A percentile compares a stretch with the other conserved stretches of the same genome.
Conservation (phyloP, 2,113 vertebrate genomes). For the Andinoacara biseriatus region DNA sequence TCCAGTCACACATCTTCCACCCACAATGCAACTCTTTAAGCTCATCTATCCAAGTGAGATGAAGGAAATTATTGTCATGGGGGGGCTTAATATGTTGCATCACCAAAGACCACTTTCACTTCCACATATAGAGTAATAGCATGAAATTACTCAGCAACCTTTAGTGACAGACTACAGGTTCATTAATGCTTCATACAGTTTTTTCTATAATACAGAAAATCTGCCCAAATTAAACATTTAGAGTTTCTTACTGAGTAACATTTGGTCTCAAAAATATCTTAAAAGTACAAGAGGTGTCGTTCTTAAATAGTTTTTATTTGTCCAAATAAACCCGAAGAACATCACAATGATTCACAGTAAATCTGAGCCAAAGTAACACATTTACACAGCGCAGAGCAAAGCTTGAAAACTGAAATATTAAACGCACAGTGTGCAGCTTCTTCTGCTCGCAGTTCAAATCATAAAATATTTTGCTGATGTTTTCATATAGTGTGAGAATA, state of each 20-base stretch:
- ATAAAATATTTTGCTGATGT: constrained; percentile 4
- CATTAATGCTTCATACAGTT: constrained; percentile 34
- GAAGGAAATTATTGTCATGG: constrained; percentile 52
- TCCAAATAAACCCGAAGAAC: background rate
- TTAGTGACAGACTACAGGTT: constrained; percentile 48
- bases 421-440: background rate
- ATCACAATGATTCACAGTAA: background rate
- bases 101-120: constrained; percentile 53
- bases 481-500: constrained; percentile 5
- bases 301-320: background rate
- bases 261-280: background rate
- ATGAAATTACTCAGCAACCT: constrained; percentile 58
- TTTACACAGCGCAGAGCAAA: background rate
- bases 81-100: constrained; percentile 48
- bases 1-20: constrained; percentile 5
- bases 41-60: constrained; percentile 45
- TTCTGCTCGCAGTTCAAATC: background rate
- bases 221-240: constrained; percentile 4
- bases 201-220: constrained; percentile 42
- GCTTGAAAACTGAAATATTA: background rate
- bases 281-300: background rate
- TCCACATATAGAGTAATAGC: constrained; percentile 26
- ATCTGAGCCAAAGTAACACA: background rate
- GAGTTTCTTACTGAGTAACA: background rate
- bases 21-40: background rate